A percentile compares a stretch with the other conserved stretches of the same genome.
These are phyloP conservation scores for Xestia ashworthii DNA, from an alignment of 2,888 invertebrate species.

Conservation along the genomic window DNA sequence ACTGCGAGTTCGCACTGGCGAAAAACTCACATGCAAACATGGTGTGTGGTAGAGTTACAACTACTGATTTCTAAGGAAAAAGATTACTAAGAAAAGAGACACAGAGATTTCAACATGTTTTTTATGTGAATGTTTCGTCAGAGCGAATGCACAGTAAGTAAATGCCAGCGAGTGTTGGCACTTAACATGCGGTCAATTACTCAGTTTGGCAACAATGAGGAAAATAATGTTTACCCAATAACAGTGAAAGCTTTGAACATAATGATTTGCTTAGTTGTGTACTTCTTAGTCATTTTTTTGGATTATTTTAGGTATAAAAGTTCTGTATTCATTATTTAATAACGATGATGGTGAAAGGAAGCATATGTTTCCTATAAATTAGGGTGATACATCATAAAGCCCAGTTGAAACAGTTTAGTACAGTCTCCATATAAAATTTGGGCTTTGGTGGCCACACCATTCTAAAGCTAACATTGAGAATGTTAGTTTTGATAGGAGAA, in stretches of 20 bases:
- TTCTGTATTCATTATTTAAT: neutral
- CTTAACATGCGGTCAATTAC: slow-evolving; percentile 21
- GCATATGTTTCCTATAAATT: neutral
- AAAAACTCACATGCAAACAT: neutral
- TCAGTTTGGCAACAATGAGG: neutral
- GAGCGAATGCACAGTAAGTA: neutral
- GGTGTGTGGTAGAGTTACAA: neutral
- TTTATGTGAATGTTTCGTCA: neutral
- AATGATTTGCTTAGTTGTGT: slow-evolving; percentile 1
- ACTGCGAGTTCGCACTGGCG: neutral
- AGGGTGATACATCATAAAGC: neutral
- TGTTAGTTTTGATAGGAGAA: neutral
- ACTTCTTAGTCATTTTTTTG: slow-evolving; percentile 11
- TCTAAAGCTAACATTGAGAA: neutral
- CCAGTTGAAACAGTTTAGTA: neutral
- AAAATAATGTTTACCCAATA: slow-evolving; percentile 17
- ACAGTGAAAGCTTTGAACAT: slow-evolving; percentile 16
- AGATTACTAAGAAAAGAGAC: neutral
- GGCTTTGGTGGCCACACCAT: neutral
- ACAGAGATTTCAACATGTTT: neutral
- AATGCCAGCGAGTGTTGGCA: slow-evolving; percentile 10
- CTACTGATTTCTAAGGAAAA: neutral
- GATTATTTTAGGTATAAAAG: neutral
- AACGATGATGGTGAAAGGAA: neutral
- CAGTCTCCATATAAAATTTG: neutral